phyloP scores from a whole-genome alignment of 1,140 invertebrate genomes.

The Mylabris phalerata region DNA sequence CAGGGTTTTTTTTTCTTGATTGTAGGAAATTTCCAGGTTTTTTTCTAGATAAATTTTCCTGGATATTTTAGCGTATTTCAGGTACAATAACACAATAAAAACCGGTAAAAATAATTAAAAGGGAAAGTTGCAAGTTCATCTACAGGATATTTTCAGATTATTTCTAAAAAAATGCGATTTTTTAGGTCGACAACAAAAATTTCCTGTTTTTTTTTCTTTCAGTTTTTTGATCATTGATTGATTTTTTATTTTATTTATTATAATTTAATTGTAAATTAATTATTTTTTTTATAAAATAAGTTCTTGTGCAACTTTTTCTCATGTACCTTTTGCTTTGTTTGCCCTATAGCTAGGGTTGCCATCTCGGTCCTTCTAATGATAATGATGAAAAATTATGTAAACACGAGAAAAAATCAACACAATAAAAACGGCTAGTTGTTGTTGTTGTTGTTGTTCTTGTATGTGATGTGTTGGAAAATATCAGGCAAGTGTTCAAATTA shows the following conservation, averaged over 20 bases:
- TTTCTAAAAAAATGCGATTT: background rate
- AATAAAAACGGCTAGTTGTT: too few relatives aligned
- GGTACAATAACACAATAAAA: background rate
- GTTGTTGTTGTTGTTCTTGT: slow-evolving; percentile 5
- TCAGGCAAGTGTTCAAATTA: slow-evolving; percentile 18
- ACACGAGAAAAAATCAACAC: too few relatives aligned
- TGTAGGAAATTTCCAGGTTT: too few relatives aligned
- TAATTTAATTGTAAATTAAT: slow-evolving; percentile 5
- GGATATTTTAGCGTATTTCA: too few relatives aligned
- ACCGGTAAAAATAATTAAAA: background rate
- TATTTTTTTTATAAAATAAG: background rate
- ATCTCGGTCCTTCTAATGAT: slow-evolving; percentile 34
- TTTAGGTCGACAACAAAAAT: too few relatives aligned
- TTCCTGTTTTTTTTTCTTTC: too few relatives aligned
- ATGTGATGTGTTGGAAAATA: slow-evolving; percentile 3
- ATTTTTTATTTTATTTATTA: background rate
- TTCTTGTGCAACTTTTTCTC: slow-evolving; percentile 19
- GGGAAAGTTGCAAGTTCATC: background rate
- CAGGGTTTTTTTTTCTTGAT: background rate
- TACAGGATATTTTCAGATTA: slow-evolving; percentile 8
- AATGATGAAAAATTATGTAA: background rate
- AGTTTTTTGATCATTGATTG: too few relatives aligned
- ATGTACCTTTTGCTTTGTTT: slow-evolving; percentile 39
- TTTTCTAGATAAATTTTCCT: too few relatives aligned
- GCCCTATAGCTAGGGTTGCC: slow-evolving; percentile 43